These are phyloP conservation scores for Piprites chloris DNA, from an alignment of 2,113 vertebrate genomes.

Conservation along the genomic window DNA sequence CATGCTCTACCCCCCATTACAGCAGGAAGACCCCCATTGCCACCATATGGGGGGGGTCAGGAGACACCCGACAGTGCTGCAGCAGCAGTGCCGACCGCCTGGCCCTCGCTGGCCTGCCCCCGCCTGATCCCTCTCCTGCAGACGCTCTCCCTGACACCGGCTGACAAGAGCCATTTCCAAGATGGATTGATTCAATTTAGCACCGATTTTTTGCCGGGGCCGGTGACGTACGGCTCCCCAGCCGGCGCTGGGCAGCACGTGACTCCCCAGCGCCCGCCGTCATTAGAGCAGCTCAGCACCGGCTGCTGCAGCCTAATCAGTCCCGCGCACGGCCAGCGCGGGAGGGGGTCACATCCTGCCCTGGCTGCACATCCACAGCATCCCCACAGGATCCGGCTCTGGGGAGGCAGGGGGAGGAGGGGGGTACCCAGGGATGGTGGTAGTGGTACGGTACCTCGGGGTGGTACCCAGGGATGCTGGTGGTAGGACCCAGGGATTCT, in stretches of 20 bases:
- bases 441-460: too few relatives aligned
- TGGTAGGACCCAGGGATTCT: not conserved
- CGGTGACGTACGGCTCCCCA: slow-evolving; percentile 75
- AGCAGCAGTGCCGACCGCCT: slow-evolving; percentile 3
- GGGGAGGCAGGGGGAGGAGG: rapidly evolving
- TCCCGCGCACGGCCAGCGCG: not conserved
- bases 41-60: not conserved
- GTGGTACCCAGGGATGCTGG: not conserved
- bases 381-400: not conserved
- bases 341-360: not conserved
- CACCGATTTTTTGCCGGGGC: slow-evolving; percentile 76
- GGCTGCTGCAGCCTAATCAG: slow-evolving; percentile 40
- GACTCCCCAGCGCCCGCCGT: slow-evolving; percentile 68
- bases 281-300: slow-evolving; percentile 58
- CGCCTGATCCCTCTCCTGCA: slow-evolving; percentile 74
- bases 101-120: slow-evolving; percentile 40
- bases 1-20: not conserved
- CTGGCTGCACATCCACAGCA: rapidly evolving
- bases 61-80: not conserved
- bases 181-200: slow-evolving; percentile 91
- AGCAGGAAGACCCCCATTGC: not conserved
- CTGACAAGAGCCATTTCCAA: slow-evolving; percentile 87
- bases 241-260: slow-evolving; percentile 56
- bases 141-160: slow-evolving; percentile 76
- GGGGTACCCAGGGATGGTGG: not conserved